These are phyloP conservation scores for Odontamblyopus rebecca DNA, from an alignment of 2,797 vertebrate species.

Conservation along the genomic window DNA sequence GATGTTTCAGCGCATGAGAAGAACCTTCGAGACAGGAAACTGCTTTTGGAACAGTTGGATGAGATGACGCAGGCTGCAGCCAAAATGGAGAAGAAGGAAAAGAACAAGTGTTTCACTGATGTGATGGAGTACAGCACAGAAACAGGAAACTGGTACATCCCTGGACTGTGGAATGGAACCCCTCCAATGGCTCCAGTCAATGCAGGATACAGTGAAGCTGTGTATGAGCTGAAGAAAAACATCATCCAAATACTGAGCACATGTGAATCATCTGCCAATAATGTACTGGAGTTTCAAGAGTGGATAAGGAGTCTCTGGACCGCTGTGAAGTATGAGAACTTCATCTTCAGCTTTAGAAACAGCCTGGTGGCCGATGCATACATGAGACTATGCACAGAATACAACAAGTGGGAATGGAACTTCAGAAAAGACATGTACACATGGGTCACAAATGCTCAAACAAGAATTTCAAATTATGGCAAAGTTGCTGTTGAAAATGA, in stretches of 20 bases:
- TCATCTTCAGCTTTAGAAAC: constrained; percentile 78
- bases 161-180: constrained; percentile 68
- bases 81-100: constrained; percentile 39
- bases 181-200: constrained; percentile 74
- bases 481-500: constrained; percentile 15
- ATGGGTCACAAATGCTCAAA: constrained; percentile 56
- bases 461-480: constrained; percentile 50
- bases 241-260: constrained; percentile 66
- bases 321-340: constrained; percentile 71
- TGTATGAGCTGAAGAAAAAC: constrained; percentile 77
- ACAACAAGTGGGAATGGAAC: constrained; percentile 69
- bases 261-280: constrained; percentile 39
- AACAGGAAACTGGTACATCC: constrained; percentile 66
- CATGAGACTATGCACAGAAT: constrained; percentile 58
- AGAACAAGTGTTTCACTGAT: constrained; percentile 43
- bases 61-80: constrained; percentile 38
- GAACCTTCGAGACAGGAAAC: constrained; percentile 24
- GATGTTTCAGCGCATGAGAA: constrained; percentile 37
- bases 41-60: constrained; percentile 37
- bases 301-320: constrained; percentile 77
- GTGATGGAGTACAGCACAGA: constrained; percentile 65
- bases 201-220: constrained; percentile 66
- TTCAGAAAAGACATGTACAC: constrained; percentile 58
- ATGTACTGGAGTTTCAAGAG: constrained; percentile 66
- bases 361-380: constrained; percentile 72